Evolutionary conservation across 2,888 invertebrate genomes (phyloP).

Genomic region (Sphecodes monilicornis): DNA sequence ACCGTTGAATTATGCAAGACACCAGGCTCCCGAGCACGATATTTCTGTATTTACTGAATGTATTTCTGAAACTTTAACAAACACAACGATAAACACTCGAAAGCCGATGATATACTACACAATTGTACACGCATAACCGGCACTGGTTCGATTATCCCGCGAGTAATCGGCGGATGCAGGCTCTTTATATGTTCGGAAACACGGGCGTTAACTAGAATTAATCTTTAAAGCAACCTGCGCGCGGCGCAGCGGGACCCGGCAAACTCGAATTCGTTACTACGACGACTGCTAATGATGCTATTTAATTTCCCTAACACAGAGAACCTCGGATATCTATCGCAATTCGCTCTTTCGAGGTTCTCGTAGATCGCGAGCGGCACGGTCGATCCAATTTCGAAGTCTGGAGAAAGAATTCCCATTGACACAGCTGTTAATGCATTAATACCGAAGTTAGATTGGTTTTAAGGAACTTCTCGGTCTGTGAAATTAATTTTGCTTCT

Average conservation of each 20-base stretch:
- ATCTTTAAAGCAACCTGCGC: not conserved
- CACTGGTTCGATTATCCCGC: not conserved
- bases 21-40: conserved; percentile 19
- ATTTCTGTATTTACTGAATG: conserved; percentile 25
- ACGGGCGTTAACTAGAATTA: not conserved
- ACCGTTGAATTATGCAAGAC: conserved; percentile 54
- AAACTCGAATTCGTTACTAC: not conserved
- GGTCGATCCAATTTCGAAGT: not conserved
- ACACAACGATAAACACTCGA: conserved; percentile 35
- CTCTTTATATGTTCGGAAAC: not conserved
- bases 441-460: not conserved
- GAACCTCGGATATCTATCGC: not conserved
- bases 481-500: not conserved
- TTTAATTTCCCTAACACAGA: not conserved
- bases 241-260: not conserved
- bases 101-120: not conserved
- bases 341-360: not conserved
- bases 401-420: not conserved
- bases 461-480: not conserved
- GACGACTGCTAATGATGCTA: not conserved
- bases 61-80: conserved; percentile 7
- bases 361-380: not conserved
- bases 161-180: not conserved
- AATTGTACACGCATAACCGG: not conserved
- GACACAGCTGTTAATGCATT: not conserved